A percentile compares a stretch with the other conserved stretches of the same genome.
phyloP scores from a whole-genome alignment of 2,888 invertebrate genomes.

The Alcis repandata region DNA sequence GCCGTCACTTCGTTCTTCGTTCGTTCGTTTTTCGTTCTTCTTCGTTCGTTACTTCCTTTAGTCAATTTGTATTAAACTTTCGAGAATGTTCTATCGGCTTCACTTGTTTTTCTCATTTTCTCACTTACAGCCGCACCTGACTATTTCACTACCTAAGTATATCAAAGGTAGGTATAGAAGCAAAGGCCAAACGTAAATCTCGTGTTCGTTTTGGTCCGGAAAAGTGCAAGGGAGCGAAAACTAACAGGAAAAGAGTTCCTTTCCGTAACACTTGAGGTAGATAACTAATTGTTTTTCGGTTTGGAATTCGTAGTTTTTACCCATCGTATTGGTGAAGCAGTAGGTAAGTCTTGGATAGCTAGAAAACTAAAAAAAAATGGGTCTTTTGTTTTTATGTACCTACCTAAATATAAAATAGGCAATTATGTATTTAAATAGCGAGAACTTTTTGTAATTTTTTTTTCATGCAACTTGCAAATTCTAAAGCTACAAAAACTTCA shows the following conservation, averaged over 20 bases:
- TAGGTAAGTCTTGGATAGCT: not conserved
- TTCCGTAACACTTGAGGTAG: slow-evolving; percentile 67
- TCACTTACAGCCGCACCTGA: not conserved
- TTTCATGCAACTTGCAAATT: too few relatives aligned
- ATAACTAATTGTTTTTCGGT: slow-evolving; percentile 73
- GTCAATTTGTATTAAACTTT: not conserved
- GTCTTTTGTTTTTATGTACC: too few relatives aligned
- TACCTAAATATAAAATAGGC: too few relatives aligned
- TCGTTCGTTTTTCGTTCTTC: too few relatives aligned
- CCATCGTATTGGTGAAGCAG: not conserved
- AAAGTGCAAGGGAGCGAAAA: slow-evolving; percentile 79
- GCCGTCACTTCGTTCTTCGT: too few relatives aligned
- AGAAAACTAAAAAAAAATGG: too few relatives aligned
- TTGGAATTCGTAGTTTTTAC: slow-evolving; percentile 25
- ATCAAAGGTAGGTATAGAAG: slow-evolving; percentile 44
- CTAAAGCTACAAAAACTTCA: too few relatives aligned
- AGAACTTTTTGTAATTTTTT: too few relatives aligned
- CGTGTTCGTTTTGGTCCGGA: slow-evolving; percentile 72
- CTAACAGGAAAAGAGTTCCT: slow-evolving; percentile 74
- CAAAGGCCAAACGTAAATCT: slow-evolving; percentile 74
- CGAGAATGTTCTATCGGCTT: not conserved
- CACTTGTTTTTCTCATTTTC: slow-evolving; percentile 33
- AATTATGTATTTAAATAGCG: too few relatives aligned
- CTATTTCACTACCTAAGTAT: not conserved
- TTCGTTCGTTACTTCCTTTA: too few relatives aligned